Conservation (phyloP, 2,797 vertebrate genomes). For the Semaprochilodus insignis region DNA sequence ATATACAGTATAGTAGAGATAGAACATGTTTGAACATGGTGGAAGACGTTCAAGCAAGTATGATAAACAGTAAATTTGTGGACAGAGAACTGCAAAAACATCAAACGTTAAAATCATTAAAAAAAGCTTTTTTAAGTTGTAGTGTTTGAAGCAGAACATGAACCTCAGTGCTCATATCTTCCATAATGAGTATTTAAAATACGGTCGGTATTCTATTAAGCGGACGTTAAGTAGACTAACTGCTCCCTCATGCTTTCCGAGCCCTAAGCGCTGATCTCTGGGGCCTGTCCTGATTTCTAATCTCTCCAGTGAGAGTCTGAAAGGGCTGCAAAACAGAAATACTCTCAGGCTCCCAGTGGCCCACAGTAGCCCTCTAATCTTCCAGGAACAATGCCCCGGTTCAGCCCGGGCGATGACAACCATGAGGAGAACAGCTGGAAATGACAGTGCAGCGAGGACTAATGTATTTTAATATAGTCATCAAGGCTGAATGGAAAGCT, state of each 20-base stretch:
- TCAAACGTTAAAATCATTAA: too few relatives aligned
- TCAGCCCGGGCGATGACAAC: slow-evolving; percentile 10
- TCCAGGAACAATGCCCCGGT: not conserved
- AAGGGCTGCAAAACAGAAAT: slow-evolving; percentile 5
- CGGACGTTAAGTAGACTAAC: not conserved
- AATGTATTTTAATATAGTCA: slow-evolving; percentile 18
- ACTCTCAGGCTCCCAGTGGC: not conserved
- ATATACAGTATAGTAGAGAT: too few relatives aligned
- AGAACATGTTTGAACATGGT: too few relatives aligned
- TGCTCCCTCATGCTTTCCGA: not conserved
- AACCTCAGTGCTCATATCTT: not conserved
- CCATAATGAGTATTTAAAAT: not conserved
- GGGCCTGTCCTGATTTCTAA: not conserved
- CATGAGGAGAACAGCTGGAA: slow-evolving; percentile 11
- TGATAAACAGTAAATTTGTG: too few relatives aligned
- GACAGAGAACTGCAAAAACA: too few relatives aligned
- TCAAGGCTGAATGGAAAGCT: slow-evolving; percentile 1
- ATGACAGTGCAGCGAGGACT: not conserved
- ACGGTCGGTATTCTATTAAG: not conserved
- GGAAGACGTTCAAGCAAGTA: too few relatives aligned
- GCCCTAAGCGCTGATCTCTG: not conserved
- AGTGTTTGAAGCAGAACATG: too few relatives aligned
- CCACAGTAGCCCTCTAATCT: not conserved
- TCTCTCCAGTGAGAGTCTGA: slow-evolving; percentile 2
- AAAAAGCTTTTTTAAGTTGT: too few relatives aligned